phyloP scores from a whole-genome alignment of 2,113 vertebrate species.

The Apodemus sylvaticus region DNA sequence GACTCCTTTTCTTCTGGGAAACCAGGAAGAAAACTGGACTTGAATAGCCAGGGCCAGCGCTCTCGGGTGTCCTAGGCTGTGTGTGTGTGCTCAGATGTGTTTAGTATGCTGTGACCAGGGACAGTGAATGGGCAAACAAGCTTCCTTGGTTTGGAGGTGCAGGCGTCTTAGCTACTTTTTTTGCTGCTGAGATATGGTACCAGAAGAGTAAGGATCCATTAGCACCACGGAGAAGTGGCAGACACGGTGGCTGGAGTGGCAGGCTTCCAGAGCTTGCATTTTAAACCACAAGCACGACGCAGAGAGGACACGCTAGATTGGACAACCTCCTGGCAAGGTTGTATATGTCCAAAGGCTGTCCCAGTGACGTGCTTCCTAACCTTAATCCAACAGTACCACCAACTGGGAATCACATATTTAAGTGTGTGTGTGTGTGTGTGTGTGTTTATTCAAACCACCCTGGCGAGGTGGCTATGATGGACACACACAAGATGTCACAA shows the following conservation, averaged over 20 bases:
- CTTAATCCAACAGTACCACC: not conserved
- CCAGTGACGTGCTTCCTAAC: not conserved
- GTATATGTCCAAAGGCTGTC: not conserved
- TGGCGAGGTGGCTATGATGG: not conserved
- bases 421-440: not conserved
- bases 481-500: not conserved
- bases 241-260: not conserved
- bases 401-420: not conserved
- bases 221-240: not conserved
- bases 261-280: not conserved
- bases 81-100: not conserved
- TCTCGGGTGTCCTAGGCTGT: not conserved
- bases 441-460: not conserved
- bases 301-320: not conserved
- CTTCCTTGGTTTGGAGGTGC: not conserved
- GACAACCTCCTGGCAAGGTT: too few species aligned
- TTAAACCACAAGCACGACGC: not conserved
- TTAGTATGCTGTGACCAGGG: not conserved
- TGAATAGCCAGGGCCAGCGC: not conserved
- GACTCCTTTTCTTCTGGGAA: not conserved
- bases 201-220: not conserved
- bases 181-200: not conserved
- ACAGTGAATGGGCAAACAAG: not conserved
- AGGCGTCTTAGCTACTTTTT: not conserved
- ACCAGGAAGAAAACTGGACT: not conserved